These are phyloP conservation scores for Stratiolaelaps scimitus DNA, from an alignment of 1,140 invertebrate species.

Conservation along the genomic window DNA sequence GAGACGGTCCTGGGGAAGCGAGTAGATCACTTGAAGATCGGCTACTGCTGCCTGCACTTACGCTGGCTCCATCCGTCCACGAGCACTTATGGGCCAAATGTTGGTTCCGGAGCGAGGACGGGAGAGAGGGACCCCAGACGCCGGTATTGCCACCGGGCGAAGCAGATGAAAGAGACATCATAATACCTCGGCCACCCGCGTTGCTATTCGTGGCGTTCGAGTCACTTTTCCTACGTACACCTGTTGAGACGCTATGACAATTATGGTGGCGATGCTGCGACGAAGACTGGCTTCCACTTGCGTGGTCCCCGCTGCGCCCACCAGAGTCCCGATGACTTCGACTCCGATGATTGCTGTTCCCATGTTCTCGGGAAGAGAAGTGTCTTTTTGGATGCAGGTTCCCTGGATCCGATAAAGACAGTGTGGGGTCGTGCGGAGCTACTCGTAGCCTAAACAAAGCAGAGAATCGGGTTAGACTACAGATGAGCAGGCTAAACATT, in stretches of 20 bases:
- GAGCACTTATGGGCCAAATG: constrained; percentile 17
- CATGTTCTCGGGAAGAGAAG: not conserved
- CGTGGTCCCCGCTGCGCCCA: not conserved
- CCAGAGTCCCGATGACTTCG: not conserved
- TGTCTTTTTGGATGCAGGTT: constrained; percentile 18
- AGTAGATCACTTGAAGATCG: constrained; percentile 6
- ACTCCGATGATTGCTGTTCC: not conserved
- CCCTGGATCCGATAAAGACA: constrained; percentile 15
- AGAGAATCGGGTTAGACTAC: too few species aligned
- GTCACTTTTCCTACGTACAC: not conserved
- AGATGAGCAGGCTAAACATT: too few species aligned
- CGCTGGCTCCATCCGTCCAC: not conserved
- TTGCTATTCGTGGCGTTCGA: not conserved
- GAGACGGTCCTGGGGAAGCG: constrained; percentile 3
- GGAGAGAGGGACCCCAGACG: not conserved
- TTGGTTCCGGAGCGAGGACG: not conserved
- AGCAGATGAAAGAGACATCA: not conserved
- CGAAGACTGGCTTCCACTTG: not conserved
- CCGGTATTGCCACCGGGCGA: too few species aligned
- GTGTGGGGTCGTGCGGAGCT: not conserved
- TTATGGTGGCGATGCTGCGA: not conserved
- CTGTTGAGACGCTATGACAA: not conserved
- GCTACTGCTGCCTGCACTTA: not conserved
- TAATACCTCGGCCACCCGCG: not conserved
- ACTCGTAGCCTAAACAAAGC: not conserved